Base-by-base conservation (phyloP, 2,888 invertebrate species). In the Acrocyrtus sp. region DNA sequence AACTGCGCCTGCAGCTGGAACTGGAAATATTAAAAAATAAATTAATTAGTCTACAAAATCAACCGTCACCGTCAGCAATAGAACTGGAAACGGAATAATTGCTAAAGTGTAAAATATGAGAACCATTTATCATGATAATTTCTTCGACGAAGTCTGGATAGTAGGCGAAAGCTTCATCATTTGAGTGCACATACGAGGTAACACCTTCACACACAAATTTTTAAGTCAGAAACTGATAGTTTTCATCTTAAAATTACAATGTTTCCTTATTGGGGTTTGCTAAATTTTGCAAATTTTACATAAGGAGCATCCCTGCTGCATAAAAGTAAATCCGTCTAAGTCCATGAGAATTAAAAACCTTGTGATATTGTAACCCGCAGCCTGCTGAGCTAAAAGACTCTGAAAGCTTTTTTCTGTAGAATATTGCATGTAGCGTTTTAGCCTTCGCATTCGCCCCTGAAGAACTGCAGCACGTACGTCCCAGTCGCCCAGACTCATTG, bases 121-220 rank as follows among this genome's bases (percentile, higher is more conserved):
- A 45, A 68, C 67, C 58, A n/a, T 60, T 60, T n/a, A 68, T 15
- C 0, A 60, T 17, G 27, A 68, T 27, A 2, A 68, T 53, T 53
- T 68, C 58, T 45, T 60, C 60, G 39, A 41, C 41, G n/a, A 68
- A 68, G 2, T 51, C 51, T 1, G 67, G 67, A 60, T 68, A 68
- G 41, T 68, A 53, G 8, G 48, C 1, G 15, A 57, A 48, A 29
- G 53, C 26, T 26, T 51, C 50, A 19, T 3, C 12, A 6, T 50
- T 50, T 21, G 58, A 19, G 12, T n/a, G 26, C 24, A 50, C 15
- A 17, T 41, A 41, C 2, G 57, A 21, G 8, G 57, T 17, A 19
- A 66, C 15, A 29, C 61, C 61, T 61, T 27, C 17, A 17, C n/a
- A 41, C 34, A 41, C n/a, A 19, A 15, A 6, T 21, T 17, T 2